These are phyloP conservation scores for Poeciliopsis presidionis DNA, from an alignment of 2,797 vertebrate species.

Conservation along the genomic window DNA sequence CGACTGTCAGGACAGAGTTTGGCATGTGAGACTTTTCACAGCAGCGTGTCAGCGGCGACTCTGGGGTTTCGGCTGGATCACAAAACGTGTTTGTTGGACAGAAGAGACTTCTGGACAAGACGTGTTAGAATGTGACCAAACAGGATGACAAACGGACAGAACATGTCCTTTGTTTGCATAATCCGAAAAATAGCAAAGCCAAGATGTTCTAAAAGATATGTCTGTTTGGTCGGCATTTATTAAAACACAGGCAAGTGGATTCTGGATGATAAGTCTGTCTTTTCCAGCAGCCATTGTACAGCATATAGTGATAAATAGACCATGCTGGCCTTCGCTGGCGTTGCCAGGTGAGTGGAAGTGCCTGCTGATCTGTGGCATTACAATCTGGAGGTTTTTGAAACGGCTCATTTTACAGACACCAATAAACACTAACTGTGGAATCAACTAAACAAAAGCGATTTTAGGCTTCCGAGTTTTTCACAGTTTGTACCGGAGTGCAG, in stretches of 20 bases:
- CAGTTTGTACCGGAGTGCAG: too few species aligned
- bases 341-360: too few species aligned
- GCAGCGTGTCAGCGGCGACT: slow-evolving; percentile 46
- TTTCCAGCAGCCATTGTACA: too few species aligned
- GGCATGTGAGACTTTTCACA: slow-evolving; percentile 68
- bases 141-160: slow-evolving; percentile 23
- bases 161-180: neutral
- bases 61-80: slow-evolving; percentile 26
- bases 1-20: slow-evolving; percentile 30
- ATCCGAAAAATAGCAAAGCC: neutral
- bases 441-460: too few species aligned
- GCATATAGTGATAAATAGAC: too few species aligned
- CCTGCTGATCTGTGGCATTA: too few species aligned
- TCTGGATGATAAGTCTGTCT: too few species aligned
- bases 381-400: too few species aligned
- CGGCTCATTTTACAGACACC: too few species aligned
- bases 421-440: too few species aligned
- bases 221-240: neutral
- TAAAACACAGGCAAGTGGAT: neutral
- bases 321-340: too few species aligned
- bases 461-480: too few species aligned
- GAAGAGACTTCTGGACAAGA: slow-evolving; percentile 56
- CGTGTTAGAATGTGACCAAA: slow-evolving; percentile 73
- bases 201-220: neutral
- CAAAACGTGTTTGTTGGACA: slow-evolving; percentile 45